These are phyloP conservation scores for Rissa tridactyla DNA, from an alignment of 2,113 vertebrate species.

Conservation along the genomic window DNA sequence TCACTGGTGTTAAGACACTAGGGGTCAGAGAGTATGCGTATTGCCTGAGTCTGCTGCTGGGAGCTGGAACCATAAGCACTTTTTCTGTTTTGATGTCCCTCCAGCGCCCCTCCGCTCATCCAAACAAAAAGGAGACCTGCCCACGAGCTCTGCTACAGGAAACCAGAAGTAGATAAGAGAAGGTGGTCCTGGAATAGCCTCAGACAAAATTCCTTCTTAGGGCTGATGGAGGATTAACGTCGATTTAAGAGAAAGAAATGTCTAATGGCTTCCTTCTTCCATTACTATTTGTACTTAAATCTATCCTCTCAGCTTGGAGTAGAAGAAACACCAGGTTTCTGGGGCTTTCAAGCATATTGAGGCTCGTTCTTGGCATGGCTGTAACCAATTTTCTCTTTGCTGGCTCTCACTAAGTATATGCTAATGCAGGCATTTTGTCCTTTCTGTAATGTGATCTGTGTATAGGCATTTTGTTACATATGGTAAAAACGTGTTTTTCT, in stretches of 20 bases:
- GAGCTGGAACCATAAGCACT: neutral
- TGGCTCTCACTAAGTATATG: neutral
- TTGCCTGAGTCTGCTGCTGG: neutral
- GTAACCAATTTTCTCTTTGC: neutral
- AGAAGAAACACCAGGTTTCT: neutral
- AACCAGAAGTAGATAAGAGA: neutral
- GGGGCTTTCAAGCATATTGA: neutral
- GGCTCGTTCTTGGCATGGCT: neutral
- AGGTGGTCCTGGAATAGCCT: neutral
- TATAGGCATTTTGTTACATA: neutral
- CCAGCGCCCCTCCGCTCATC: neutral
- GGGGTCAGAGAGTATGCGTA: neutral
- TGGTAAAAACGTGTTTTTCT: neutral
- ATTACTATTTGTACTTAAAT: neutral
- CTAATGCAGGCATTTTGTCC: neutral
- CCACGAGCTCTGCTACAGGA: neutral
- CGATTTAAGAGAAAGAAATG: neutral
- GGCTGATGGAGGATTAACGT: neutral
- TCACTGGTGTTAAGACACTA: neutral
- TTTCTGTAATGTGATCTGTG: neutral
- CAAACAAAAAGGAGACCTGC: neutral
- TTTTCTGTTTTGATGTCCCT: neutral
- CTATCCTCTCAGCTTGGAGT: neutral
- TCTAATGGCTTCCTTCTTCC: neutral
- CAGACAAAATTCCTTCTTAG: neutral